Percentiles rank a stretch among this genome's conserved stretches.
These are phyloP conservation scores for Thaumetopoea pityocampa DNA, from an alignment of 1,140 invertebrate genomes.

Conservation along the genomic window DNA sequence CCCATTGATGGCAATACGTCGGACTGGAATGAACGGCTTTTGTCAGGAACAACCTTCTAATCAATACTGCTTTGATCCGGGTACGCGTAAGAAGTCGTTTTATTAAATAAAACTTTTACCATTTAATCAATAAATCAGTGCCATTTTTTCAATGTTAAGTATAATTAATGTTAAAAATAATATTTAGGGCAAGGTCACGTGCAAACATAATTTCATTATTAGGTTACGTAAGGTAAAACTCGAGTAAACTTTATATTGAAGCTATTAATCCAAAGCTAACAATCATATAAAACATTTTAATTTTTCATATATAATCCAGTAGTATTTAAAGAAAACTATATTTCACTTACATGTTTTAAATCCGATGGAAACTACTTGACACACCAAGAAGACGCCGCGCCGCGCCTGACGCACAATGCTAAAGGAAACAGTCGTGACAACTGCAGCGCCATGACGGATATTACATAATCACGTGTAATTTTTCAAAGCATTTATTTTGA, in stretches of 20 bases:
- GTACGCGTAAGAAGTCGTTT: conserved; percentile 4
- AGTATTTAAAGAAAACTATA: conserved; percentile 6
- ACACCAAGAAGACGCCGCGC: conserved; percentile 64
- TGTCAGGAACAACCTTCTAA: conserved; percentile 8
- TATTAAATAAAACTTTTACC: not conserved
- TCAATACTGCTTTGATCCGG: conserved; percentile 27
- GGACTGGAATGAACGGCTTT: too few relatives aligned
- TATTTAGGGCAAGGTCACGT: conserved; percentile 66
- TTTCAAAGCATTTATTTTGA: too few relatives aligned
- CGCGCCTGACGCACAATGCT: conserved; percentile 66
- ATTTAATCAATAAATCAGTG: not conserved
- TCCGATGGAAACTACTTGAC: conserved; percentile 54
- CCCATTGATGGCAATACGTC: not conserved
- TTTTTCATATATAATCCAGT: too few relatives aligned
- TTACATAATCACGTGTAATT: conserved; percentile 64
- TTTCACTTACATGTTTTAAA: conserved; percentile 66
- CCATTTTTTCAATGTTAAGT: conserved; percentile 5
- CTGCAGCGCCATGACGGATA: conserved; percentile 54
- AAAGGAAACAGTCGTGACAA: conserved; percentile 54
- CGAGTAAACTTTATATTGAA: too few relatives aligned
- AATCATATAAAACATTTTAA: too few relatives aligned
- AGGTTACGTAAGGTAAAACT: conserved; percentile 65
- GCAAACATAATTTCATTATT: conserved; percentile 64
- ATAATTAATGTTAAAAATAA: conserved; percentile 27
- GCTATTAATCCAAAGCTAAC: too few relatives aligned